These are phyloP conservation scores for Marcusenius ussheri DNA, from an alignment of 2,113 vertebrate species.

Conservation along the genomic window DNA sequence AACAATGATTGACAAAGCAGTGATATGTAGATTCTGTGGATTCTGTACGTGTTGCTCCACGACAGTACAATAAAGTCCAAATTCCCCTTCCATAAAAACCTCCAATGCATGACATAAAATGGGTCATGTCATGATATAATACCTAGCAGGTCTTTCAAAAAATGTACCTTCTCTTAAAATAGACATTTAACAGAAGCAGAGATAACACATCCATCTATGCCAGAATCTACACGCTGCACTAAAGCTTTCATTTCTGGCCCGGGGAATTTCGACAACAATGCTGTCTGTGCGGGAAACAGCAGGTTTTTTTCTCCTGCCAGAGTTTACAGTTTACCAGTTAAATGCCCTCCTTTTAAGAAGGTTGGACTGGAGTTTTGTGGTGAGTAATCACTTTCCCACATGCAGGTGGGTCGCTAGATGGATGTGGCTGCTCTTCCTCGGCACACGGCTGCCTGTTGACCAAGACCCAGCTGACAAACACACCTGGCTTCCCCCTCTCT, in stretches of 20 bases:
- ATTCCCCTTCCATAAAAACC: not conserved
- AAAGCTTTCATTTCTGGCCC: not conserved
- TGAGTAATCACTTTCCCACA: constrained; percentile 59
- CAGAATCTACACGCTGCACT: not conserved
- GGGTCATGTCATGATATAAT: not conserved
- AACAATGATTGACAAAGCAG: not conserved
- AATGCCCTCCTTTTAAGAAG: constrained; percentile 49
- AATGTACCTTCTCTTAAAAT: not conserved
- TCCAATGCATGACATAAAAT: not conserved
- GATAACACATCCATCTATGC: not conserved
- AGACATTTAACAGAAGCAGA: not conserved
- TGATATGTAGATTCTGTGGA: not conserved
- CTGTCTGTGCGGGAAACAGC: constrained; percentile 28
- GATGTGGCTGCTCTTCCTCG: constrained; percentile 25
- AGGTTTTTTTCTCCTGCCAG: constrained; percentile 37
- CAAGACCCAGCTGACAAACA: constrained; percentile 27
- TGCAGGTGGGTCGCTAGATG: constrained; percentile 46
- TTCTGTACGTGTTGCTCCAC: not conserved
- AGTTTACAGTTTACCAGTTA: constrained; percentile 54
- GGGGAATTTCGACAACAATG: not conserved
- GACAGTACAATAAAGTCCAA: not conserved
- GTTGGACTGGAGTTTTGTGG: constrained; percentile 49
- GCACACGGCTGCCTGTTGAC: constrained; percentile 46
- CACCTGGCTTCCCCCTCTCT: constrained; percentile 20
- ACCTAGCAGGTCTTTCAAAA: not conserved